Conservation (phyloP, 2,888 invertebrate species). For the Mantis religiosa region DNA sequence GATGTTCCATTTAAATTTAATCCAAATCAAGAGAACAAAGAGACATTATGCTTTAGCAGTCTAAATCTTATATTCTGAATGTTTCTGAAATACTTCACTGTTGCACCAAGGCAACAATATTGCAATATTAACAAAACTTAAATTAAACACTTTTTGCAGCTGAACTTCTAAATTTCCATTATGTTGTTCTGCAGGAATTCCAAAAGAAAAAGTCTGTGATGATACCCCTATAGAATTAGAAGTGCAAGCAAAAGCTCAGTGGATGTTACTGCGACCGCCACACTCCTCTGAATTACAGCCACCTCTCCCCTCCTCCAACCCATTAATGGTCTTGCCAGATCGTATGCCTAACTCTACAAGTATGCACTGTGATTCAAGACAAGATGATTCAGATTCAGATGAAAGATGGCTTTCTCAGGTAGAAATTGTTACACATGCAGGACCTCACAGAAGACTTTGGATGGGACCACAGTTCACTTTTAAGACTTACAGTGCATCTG, state of each 20-base stretch:
- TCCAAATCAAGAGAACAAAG: too few relatives aligned
- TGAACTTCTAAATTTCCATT: too few relatives aligned
- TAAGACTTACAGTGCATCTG: slow-evolving; percentile 67
- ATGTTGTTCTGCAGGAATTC: slow-evolving; percentile 52
- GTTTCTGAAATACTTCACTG: too few relatives aligned
- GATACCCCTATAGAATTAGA: slow-evolving; percentile 81
- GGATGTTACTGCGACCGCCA: slow-evolving; percentile 71
- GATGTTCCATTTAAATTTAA: too few relatives aligned
- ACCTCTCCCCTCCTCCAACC: slow-evolving; percentile 69
- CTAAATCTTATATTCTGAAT: too few relatives aligned
- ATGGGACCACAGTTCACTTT: slow-evolving; percentile 99
- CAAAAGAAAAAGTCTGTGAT: slow-evolving; percentile 81
- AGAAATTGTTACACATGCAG: slow-evolving; percentile 94
- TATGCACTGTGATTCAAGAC: slow-evolving; percentile 34
- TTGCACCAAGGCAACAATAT: too few relatives aligned
- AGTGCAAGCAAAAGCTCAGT: slow-evolving; percentile 83
- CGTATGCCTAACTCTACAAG: slow-evolving; percentile 37
- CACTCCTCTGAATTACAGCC: slow-evolving; percentile 64
- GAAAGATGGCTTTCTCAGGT: slow-evolving; percentile 95
- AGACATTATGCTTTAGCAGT: too few relatives aligned
- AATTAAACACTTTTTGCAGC: too few relatives aligned
- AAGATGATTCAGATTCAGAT: slow-evolving; percentile 48
- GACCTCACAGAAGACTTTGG: slow-evolving; percentile 93
- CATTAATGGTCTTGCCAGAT: slow-evolving; percentile 50
- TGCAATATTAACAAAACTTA: too few relatives aligned